Percentiles rank a stretch among this genome's conserved stretches.
Evolutionary conservation across 2,113 vertebrate genomes (phyloP).

Genomic region (Alces alces): DNA sequence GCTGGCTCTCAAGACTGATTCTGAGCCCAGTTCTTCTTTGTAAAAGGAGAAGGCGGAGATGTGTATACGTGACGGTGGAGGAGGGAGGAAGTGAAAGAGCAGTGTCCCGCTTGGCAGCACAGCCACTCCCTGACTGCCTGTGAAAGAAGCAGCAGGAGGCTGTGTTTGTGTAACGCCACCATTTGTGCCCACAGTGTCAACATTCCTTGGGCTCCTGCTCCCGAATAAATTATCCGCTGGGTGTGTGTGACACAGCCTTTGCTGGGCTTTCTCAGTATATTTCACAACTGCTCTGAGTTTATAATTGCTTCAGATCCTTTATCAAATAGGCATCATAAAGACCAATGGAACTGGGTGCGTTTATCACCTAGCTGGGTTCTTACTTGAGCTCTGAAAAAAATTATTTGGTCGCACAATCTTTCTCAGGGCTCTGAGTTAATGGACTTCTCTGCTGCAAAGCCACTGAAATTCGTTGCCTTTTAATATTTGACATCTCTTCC

Average conservation of each 20-base stretch:
- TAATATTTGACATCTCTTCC: conserved; percentile 63
- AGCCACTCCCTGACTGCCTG: fast-evolving
- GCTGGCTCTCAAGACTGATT: neutral
- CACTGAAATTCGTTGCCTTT: conserved; percentile 50
- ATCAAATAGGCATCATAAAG: conserved; percentile 64
- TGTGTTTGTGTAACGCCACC: neutral
- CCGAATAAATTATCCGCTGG: neutral
- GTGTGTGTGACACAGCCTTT: neutral
- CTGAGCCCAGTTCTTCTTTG: neutral
- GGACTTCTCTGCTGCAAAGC: conserved; percentile 43
- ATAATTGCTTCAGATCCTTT: conserved; percentile 56
- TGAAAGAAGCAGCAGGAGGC: neutral
- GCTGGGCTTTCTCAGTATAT: conserved; percentile 59
- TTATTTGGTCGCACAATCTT: conserved; percentile 43
- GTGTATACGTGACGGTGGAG: fast-evolving
- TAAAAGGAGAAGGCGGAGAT: neutral
- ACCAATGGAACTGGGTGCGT: conserved; percentile 34
- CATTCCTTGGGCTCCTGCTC: fast-evolving
- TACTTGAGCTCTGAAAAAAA: conserved; percentile 59
- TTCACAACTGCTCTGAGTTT: conserved; percentile 65
- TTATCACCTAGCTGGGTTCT: conserved; percentile 53
- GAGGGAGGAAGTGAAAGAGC: neutral
- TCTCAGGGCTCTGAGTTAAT: conserved; percentile 68
- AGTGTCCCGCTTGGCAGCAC: fast-evolving
- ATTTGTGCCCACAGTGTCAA: neutral